Base-by-base conservation (phyloP, 2,113 vertebrate genomes). In the Rhynchomys soricoides region DNA sequence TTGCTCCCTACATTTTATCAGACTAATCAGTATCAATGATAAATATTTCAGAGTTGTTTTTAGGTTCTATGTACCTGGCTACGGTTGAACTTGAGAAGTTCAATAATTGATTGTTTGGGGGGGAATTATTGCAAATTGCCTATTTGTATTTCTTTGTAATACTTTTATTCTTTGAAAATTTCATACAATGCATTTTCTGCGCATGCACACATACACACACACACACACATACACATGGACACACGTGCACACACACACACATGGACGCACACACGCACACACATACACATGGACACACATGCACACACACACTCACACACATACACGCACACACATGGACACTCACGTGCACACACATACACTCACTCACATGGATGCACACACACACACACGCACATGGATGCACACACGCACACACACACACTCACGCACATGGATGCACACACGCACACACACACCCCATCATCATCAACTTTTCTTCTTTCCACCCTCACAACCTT, bases 31-130 rank as follows among this genome's bases (percentile, higher is more conserved):
- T 68, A 9, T n/a, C 17, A 68, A 26, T 86, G n/a, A 19, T 68
- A 68, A 68, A 34, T 31, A 64, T 29, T 71, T 68, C 3, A 6
- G n/a, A 86, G 29, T 74, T 95, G 40, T 74, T 95, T 95, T 59
- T 91, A 81, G 37, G 62, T 92, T 89, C 4, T 50, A 4, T 93
- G 95, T 95, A 81, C 71, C 70, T 64, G 21, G 24, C 66, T 89
- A 91, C 16, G 40, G 0, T 74, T 94, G 50, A 95, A 70, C n/a
- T 64, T 79, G 75, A 94, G 13, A 31, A 66, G 75, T 71, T 95
- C 31, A 71, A 64, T 94, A 74, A 89, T 90, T 50, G 15, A 3
- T 75, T 79, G 11, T 40, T 96, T 85, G 64, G 22, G n/a, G 37
- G 37, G 68, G 17, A n/a, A n/a, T 96, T 81, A 9, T 70, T 85